Evolutionary conservation across 92 coral and sea anemone genomes (phyloP).

Genomic region (Umimayanthus kanabou): DNA sequence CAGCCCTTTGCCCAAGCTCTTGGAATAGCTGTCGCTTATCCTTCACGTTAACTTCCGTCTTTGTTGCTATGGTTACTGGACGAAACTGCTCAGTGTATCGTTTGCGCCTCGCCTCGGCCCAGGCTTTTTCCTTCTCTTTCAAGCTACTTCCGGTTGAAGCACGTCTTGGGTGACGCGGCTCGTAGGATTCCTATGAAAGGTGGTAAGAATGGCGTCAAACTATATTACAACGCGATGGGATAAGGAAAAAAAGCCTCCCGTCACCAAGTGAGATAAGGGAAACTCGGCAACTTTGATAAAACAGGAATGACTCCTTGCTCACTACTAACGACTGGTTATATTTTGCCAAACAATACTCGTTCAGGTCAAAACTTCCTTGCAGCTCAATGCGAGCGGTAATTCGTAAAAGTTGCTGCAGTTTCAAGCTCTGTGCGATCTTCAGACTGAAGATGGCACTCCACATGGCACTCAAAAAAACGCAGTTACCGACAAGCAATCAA

Average conservation of each 20-base stretch:
- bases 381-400: neutral
- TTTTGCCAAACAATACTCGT: neutral
- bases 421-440: no score
- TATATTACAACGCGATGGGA: neutral
- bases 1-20: constrained; percentile 53
- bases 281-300: no score
- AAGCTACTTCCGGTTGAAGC: constrained; percentile 35
- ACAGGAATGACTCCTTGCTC: neutral
- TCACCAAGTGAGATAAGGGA: neutral
- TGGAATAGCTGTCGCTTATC: constrained; percentile 58
- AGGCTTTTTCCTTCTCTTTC: constrained; percentile 32
- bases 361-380: neutral
- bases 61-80: constrained; percentile 33
- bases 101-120: constrained; percentile 23
- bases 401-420: no score
- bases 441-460: no score
- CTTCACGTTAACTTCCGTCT: constrained; percentile 49
- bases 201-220: neutral
- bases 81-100: constrained; percentile 42
- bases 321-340: neutral
- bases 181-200: neutral
- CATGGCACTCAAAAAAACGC: no score
- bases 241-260: neutral
- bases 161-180: constrained; percentile 14
- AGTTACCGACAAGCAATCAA: no score